Percentiles rank a stretch among this genome's conserved stretches.
phyloP scores from a whole-genome alignment of 2,797 vertebrate species.

The Mionectes olivaceus region DNA sequence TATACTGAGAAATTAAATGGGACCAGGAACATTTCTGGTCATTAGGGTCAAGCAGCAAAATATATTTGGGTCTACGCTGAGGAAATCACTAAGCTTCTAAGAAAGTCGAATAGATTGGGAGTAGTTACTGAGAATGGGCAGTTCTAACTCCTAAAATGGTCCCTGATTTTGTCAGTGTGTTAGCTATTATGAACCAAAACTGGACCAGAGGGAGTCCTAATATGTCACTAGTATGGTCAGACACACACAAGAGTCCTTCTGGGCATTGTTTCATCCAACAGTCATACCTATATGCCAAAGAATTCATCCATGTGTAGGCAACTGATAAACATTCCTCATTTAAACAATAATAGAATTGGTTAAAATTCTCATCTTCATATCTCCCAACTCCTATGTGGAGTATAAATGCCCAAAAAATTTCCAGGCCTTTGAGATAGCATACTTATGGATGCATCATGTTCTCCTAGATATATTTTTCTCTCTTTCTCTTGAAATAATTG shows the following conservation, averaged over 20 bases:
- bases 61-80: neutral
- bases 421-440: neutral
- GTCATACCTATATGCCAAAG: neutral
- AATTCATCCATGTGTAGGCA: neutral
- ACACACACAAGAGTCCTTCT: neutral
- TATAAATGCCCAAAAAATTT: constrained; percentile 30
- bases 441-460: neutral
- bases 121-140: neutral
- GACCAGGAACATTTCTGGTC: constrained; percentile 9
- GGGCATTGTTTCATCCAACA: neutral
- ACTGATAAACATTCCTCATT: neutral
- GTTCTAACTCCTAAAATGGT: neutral
- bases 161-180: neutral
- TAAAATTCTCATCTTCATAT: constrained; percentile 21
- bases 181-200: neutral
- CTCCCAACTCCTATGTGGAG: neutral
- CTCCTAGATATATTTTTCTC: constrained; percentile 22
- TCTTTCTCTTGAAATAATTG: constrained; percentile 23
- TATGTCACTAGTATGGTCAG: neutral
- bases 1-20: constrained; percentile 20
- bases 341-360: neutral
- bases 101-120: neutral
- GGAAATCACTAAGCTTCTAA: neutral
- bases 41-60: constrained; percentile 1
- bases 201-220: neutral